Base-by-base conservation (phyloP, 1,140 invertebrate genomes). In the Philotrypesis tridentata region DNA sequence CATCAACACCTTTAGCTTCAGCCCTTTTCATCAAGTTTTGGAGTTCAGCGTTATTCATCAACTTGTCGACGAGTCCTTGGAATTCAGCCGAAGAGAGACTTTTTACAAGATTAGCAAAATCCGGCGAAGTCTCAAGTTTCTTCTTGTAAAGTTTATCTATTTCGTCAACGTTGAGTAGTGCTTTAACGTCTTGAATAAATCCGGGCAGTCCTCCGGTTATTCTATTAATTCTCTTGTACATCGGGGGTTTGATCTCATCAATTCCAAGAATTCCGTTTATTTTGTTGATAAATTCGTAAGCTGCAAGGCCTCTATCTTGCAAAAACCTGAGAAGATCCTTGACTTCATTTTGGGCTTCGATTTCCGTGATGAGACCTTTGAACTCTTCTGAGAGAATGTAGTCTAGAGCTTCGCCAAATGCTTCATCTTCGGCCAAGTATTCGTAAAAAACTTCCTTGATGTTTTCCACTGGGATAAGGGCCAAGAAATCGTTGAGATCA, bases 121-220 rank as follows among this genome's bases (percentile, higher is more conserved):
- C 85, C 65, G n/a, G 17, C 4, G 85, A 86, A 33, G 78, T 83
- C 68, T 80, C 63, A 7, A 88, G 43, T 84, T 88, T 88, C 5
- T 87, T 25, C 0, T 87, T 0, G 55, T 86, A 87, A n/a, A 88
- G 73, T 25, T 82, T 83, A 63, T 84, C 73, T 40, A 88, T 87
- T 0, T 86, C 60, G 9, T 85, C 82, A 0, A 82, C n/a, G 0
- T 86, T 4, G 12, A 43, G 12, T 4, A 43, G 7, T 7, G 40
- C 40, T 43, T 7, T 43, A 7, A 43, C 11, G 27, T 88, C 87
- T 0, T 72, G 25, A 27, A 86, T 14, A 17, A 87, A 71, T 27
- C 76, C 86, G 14, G 60, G 7, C 25, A 87, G 29, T 75, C 87
- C 87, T 12, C 75, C 82, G 11, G 80, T 79, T 9, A 84, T 73